Percentiles rank a stretch among this genome's conserved stretches.
Conservation (phyloP, 1,140 invertebrate genomes). For the Eriocheir sinensis region DNA sequence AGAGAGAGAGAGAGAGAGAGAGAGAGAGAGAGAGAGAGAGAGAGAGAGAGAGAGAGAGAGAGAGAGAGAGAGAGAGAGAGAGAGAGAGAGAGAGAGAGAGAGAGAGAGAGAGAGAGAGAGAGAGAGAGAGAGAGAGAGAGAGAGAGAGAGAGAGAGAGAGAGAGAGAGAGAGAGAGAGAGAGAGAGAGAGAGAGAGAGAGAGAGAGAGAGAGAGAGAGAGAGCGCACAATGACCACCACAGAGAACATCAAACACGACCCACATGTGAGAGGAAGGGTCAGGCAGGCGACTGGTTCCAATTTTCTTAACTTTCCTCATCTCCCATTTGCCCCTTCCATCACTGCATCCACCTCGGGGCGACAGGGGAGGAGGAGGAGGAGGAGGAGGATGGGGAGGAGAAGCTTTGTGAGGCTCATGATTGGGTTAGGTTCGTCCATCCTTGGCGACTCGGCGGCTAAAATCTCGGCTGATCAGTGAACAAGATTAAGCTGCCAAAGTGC, state of each 20-base stretch:
- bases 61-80: neutral
- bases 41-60: neutral
- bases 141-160: neutral
- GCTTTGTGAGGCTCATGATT: slow-evolving; percentile 13
- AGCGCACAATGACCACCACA: neutral
- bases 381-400: neutral
- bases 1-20: neutral
- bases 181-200: neutral
- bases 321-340: neutral
- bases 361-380: neutral
- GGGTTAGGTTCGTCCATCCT: neutral
- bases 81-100: neutral
- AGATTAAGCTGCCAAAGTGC: neutral
- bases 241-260: neutral
- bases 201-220: neutral
- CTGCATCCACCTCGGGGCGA: neutral
- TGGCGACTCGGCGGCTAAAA: neutral
- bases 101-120: neutral
- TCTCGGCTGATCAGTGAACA: neutral
- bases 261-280: slow-evolving; percentile 11
- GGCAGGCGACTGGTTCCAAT: neutral
- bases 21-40: neutral
- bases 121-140: neutral
- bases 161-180: neutral
- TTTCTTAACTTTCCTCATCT: neutral